phyloP scores from a whole-genome alignment of 2,888 invertebrate genomes.

The Miltochrista miniata region DNA sequence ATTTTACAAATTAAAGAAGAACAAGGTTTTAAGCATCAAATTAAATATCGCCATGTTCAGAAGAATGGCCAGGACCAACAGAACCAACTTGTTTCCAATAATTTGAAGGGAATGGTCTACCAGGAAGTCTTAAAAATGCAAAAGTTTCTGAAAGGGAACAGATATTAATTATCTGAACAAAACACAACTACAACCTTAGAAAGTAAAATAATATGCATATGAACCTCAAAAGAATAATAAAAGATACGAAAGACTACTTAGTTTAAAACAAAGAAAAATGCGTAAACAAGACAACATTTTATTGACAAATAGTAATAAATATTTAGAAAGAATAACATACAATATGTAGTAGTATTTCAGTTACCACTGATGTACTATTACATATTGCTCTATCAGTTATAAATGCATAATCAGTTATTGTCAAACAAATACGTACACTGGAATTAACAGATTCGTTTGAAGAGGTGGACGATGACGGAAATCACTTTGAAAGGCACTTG shows the following conservation, averaged over 20 bases:
- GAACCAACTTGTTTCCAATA: too few species aligned
- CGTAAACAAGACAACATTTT: background rate
- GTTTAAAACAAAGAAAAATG: background rate
- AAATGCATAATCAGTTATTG: background rate
- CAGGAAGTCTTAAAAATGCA: too few species aligned
- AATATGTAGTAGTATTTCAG: background rate
- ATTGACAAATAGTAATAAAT: background rate
- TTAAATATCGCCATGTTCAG: too few species aligned
- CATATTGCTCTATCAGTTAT: background rate
- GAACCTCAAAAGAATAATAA: background rate
- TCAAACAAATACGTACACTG: too few species aligned
- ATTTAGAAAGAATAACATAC: background rate
- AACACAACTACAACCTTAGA: too few species aligned
- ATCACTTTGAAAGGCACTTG: background rate
- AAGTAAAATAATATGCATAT: background rate
- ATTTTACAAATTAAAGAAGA: too few species aligned
- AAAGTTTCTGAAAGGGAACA: too few species aligned
- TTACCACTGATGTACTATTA: background rate
- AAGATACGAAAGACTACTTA: background rate
- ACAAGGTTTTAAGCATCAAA: too few species aligned
- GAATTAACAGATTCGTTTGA: background rate
- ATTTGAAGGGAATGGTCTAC: too few species aligned
- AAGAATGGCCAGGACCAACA: too few species aligned
- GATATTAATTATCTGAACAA: too few species aligned
- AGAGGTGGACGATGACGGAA: background rate